Conservation (phyloP, 2,113 vertebrate genomes). For the Loxodonta africana region DNA sequence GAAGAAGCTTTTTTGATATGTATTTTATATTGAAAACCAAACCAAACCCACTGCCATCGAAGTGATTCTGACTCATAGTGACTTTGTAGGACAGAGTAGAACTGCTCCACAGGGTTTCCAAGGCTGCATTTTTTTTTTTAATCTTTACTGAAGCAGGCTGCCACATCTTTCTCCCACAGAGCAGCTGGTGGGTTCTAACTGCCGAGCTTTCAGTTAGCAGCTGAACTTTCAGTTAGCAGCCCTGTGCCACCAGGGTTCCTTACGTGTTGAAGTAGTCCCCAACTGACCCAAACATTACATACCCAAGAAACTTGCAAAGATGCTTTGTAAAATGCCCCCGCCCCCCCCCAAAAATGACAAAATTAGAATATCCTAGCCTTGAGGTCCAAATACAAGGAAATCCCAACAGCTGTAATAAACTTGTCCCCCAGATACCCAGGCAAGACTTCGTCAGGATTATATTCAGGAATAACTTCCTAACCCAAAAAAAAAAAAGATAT, state of each 20-base stretch:
- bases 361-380: constrained; percentile 17
- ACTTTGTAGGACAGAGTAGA: too few relatives aligned
- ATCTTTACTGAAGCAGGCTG: too few relatives aligned
- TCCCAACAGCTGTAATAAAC: background rate
- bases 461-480: constrained; percentile 18
- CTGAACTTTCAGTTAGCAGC: too few relatives aligned
- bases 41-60: too few relatives aligned
- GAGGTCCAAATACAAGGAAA: background rate
- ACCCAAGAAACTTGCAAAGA: background rate
- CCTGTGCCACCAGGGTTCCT: too few relatives aligned
- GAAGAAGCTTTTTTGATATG: background rate
- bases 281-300: background rate
- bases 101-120: too few relatives aligned
- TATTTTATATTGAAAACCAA: background rate
- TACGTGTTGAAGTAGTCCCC: background rate
- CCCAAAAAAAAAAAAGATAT: background rate
- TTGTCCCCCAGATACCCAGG: background rate
- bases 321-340: background rate
- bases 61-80: too few relatives aligned
- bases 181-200: too few relatives aligned
- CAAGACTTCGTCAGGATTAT: background rate
- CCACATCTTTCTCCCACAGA: too few relatives aligned
- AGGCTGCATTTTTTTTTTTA: too few relatives aligned
- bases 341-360: background rate
- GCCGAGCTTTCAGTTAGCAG: too few relatives aligned